Conservation (phyloP, 2,113 vertebrate species). For the Pelusios castaneus region DNA sequence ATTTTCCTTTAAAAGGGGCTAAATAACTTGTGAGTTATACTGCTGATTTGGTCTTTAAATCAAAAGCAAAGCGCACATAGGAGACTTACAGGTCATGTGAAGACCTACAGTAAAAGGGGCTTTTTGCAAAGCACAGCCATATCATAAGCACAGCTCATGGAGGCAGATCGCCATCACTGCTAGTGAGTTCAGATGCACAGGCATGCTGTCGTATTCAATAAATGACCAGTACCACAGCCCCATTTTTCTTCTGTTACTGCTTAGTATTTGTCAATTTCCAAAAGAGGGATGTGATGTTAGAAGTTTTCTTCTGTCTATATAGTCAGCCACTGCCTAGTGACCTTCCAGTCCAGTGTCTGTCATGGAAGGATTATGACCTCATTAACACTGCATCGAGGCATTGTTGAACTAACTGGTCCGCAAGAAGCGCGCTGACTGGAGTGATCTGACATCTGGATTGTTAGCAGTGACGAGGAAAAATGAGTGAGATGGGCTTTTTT, state of each 20-base stretch:
- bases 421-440: not conserved
- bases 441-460: not conserved
- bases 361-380: conserved; percentile 17
- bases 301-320: conserved; percentile 22
- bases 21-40: not conserved
- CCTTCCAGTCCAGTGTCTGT: not conserved
- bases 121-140: not conserved
- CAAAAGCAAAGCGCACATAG: not conserved
- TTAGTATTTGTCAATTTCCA: not conserved
- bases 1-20: not conserved
- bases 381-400: not conserved
- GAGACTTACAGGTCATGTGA: not conserved
- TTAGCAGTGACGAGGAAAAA: not conserved
- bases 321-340: conserved; percentile 23
- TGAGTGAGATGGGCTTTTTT: not conserved
- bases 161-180: not conserved
- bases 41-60: conserved; percentile 7
- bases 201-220: not conserved
- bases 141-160: not conserved
- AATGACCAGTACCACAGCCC: not conserved
- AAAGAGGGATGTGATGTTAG: conserved; percentile 25
- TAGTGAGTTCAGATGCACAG: not conserved
- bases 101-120: not conserved
- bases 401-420: not conserved
- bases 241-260: not conserved